phyloP scores from a whole-genome alignment of 1,140 invertebrate genomes.

The Tyrophagus putrescentiae region DNA sequence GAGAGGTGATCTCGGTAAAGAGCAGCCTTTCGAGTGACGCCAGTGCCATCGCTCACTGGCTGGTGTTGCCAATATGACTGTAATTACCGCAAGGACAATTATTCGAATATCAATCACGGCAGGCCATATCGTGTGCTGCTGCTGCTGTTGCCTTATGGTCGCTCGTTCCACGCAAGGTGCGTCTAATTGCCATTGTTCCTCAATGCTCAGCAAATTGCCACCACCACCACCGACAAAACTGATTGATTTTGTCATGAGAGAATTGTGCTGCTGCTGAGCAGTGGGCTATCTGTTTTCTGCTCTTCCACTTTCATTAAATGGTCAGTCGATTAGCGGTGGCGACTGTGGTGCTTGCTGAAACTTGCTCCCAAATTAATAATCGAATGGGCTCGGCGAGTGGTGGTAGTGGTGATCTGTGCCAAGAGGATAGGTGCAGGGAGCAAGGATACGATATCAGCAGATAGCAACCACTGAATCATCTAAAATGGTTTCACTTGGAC shows the following conservation, averaged over 20 bases:
- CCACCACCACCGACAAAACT: too few species aligned
- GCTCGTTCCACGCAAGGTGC: background rate
- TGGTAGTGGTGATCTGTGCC: background rate
- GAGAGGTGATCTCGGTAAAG: too few species aligned
- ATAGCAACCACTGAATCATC: too few species aligned
- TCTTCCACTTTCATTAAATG: conserved; percentile 11
- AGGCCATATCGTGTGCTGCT: too few species aligned
- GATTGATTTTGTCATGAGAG: conserved; percentile 6
- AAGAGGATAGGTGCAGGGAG: background rate
- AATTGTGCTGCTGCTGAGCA: too few species aligned
- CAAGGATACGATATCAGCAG: too few species aligned
- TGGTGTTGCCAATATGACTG: background rate
- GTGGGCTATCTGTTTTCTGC: too few species aligned
- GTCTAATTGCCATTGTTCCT: conserved; percentile 14
- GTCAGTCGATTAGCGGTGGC: conserved; percentile 8
- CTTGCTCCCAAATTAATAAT: conserved; percentile 8
- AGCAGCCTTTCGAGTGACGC: too few species aligned
- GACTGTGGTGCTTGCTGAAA: too few species aligned
- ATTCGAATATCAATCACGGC: conserved; percentile 12
- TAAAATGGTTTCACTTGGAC: conserved; percentile 1
- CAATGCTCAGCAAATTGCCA: too few species aligned
- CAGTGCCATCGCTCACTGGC: conserved; percentile 8
- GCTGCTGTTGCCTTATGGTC: too few species aligned
- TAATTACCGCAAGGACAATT: conserved; percentile 13
- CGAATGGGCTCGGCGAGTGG: background rate